Conservation (phyloP, 2,797 vertebrate species). For the Denticeps clupeoides region DNA sequence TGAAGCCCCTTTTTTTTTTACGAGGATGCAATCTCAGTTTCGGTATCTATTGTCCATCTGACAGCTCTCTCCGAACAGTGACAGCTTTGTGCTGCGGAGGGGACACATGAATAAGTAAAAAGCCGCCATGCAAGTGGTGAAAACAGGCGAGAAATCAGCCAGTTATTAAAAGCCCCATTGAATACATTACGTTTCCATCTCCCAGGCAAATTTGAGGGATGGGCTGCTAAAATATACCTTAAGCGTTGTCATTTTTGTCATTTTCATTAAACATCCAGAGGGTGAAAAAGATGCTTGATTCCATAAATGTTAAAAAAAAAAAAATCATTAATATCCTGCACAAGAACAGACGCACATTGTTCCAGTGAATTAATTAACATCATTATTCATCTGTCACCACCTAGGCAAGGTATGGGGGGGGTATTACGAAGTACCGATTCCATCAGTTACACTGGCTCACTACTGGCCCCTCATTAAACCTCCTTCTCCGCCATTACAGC, state of each 20-base stretch:
- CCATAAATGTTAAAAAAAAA: slow-evolving; percentile 30
- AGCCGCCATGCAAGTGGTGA: too few species aligned
- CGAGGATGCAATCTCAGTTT: too few species aligned
- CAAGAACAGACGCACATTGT: slow-evolving; percentile 23
- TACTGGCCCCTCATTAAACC: too few species aligned
- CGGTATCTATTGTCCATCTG: too few species aligned
- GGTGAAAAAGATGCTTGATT: slow-evolving; percentile 27
- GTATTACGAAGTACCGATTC: too few species aligned
- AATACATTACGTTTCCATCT: slow-evolving; percentile 48
- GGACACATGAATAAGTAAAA: too few species aligned
- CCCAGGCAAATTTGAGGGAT: slow-evolving; percentile 20
- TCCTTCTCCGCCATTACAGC: too few species aligned
- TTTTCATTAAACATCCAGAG: slow-evolving; percentile 41
- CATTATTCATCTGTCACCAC: slow-evolving; percentile 45
- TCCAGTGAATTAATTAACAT: slow-evolving; percentile 38
- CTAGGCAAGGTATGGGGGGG: slow-evolving; percentile 21
- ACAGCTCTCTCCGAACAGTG: too few species aligned
- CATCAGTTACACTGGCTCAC: too few species aligned
- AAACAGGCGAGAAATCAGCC: too few species aligned
- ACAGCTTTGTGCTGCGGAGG: too few species aligned
- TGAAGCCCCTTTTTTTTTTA: slow-evolving; percentile 24
- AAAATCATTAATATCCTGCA: slow-evolving; percentile 38
- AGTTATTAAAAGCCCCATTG: slow-evolving; percentile 43
- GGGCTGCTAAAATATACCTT: slow-evolving; percentile 30
- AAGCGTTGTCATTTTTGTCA: slow-evolving; percentile 37